Conservation (phyloP, 2,888 invertebrate genomes). For the Platynereis dumerilii region DNA sequence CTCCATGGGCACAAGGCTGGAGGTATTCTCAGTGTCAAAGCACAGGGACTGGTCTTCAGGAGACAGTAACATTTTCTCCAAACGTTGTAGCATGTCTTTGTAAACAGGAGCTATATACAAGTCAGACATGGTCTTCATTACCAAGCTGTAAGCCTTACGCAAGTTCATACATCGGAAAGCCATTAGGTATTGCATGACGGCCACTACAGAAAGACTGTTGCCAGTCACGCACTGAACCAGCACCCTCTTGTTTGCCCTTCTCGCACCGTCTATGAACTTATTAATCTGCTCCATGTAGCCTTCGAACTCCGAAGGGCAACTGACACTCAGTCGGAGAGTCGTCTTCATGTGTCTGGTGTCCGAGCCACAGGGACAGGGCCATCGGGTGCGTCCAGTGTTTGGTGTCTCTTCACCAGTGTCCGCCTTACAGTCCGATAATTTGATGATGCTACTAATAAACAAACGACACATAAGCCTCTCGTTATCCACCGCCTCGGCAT, state of each 20-base stretch:
- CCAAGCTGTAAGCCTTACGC: constrained; percentile 46
- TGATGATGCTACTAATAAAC: constrained; percentile 64
- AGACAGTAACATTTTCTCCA: constrained; percentile 12
- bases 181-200: constrained; percentile 56
- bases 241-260: constrained; percentile 45
- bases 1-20: constrained; percentile 7
- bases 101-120: constrained; percentile 2
- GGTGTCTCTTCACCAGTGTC: constrained; percentile 21
- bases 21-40: neutral
- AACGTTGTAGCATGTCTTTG: constrained; percentile 16
- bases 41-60: constrained; percentile 12
- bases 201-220: constrained; percentile 48
- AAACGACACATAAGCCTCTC: constrained; percentile 63
- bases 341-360: constrained; percentile 49
- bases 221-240: constrained; percentile 52
- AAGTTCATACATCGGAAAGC: constrained; percentile 43
- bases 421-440: constrained; percentile 53
- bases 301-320: constrained; percentile 64
- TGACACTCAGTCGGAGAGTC: constrained; percentile 72
- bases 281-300: constrained; percentile 54
- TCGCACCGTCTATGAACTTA: constrained; percentile 53
- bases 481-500: constrained; percentile 63
- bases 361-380: constrained; percentile 50
- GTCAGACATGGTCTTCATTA: constrained; percentile 43
- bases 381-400: constrained; percentile 42